Evolutionary conservation across 2,888 invertebrate genomes (phyloP).

Genomic region (Altica lythri): DNA sequence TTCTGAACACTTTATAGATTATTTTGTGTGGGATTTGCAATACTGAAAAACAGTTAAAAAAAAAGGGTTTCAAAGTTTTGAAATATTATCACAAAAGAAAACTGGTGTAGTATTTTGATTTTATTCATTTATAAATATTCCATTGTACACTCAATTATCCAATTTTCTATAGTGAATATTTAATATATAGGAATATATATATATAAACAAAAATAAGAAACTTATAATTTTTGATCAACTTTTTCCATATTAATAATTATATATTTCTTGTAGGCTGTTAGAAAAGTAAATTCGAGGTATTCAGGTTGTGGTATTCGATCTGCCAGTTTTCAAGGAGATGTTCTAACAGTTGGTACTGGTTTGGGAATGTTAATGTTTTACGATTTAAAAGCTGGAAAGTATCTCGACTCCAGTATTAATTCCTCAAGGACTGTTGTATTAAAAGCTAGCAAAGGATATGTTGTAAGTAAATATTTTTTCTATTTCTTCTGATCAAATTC

Average conservation of each 20-base stretch:
- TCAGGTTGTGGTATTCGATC: constrained; percentile 92
- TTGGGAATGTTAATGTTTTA: constrained; percentile 92
- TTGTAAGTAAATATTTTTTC: constrained; percentile 65
- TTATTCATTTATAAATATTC: too few relatives aligned
- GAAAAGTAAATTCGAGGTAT: constrained; percentile 83
- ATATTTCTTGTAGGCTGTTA: constrained; percentile 62
- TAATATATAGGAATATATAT: too few relatives aligned
- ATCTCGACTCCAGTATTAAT: constrained; percentile 88
- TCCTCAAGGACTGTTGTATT: constrained; percentile 85
- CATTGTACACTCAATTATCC: too few relatives aligned
- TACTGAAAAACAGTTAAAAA: too few relatives aligned
- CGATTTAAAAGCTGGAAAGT: constrained; percentile 88
- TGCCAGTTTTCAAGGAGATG: constrained; percentile 85
- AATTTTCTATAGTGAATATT: too few relatives aligned
- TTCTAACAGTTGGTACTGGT: constrained; percentile 93
- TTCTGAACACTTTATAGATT: too few relatives aligned
- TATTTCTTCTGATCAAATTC: background rate
- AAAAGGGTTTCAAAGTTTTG: too few relatives aligned
- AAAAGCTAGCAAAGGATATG: constrained; percentile 86
- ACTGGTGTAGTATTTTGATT: too few relatives aligned
- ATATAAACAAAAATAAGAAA: too few relatives aligned
- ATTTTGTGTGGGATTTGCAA: too few relatives aligned
- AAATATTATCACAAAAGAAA: too few relatives aligned
- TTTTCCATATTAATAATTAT: background rate
- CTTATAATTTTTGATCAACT: constrained; percentile 3